Evolutionary conservation across 2,888 invertebrate genomes (phyloP).

Genomic region (Crocallis elinguaria): DNA sequence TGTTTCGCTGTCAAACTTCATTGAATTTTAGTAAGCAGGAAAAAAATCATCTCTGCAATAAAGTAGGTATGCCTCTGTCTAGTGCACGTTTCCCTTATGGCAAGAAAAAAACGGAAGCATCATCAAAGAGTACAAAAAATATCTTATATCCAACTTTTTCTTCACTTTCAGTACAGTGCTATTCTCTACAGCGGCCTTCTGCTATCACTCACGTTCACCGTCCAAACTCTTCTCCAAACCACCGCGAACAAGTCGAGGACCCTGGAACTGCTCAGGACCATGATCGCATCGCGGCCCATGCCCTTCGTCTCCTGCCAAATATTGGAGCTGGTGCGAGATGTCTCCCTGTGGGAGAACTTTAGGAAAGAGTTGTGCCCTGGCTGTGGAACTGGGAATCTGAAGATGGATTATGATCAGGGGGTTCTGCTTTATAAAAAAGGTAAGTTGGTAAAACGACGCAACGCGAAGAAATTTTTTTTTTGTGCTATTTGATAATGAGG

Average conservation of each 20-base stretch:
- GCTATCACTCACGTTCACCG: constrained; percentile 45
- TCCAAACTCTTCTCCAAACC: constrained; percentile 31
- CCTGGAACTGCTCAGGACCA: constrained; percentile 48
- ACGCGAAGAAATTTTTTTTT: no score
- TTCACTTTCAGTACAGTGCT: constrained; percentile 65
- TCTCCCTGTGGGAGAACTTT: constrained; percentile 42
- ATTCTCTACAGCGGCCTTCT: constrained; percentile 64
- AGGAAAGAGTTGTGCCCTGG: constrained; percentile 51
- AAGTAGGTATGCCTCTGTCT: no score
- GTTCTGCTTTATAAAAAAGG: constrained; percentile 72
- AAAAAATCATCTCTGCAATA: no score
- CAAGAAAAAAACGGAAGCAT: no score
- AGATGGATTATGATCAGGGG: constrained; percentile 73
- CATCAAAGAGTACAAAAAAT: no score
- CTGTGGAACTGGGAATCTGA: constrained; percentile 56
- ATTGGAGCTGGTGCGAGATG: constrained; percentile 43
- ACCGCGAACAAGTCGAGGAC: constrained; percentile 25
- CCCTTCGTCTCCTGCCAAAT: constrained; percentile 52
- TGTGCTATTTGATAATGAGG: no score
- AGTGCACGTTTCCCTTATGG: no score
- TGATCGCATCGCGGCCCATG: constrained; percentile 60
- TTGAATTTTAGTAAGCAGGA: no score
- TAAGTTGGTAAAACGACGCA: constrained; percentile 32
- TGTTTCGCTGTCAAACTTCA: no score
- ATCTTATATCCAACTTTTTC: no score